Percentiles rank a stretch among this genome's conserved stretches.
Conservation (phyloP, 2,113 vertebrate genomes). For the Heterochromis multidens region DNA sequence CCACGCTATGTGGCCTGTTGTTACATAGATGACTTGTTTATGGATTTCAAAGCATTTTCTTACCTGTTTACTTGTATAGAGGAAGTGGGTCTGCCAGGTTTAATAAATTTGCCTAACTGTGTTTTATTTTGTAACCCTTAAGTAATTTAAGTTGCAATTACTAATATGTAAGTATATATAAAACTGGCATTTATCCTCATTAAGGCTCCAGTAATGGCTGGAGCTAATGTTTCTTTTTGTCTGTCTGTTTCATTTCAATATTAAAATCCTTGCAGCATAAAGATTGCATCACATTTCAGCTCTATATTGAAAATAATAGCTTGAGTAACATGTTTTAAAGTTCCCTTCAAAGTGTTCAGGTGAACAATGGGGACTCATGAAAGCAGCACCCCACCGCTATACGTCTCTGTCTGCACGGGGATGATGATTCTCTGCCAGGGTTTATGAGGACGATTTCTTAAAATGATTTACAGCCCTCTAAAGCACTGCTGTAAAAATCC, state of each 20-base stretch:
- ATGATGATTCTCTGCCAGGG: constrained; percentile 32
- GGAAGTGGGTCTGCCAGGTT: neutral
- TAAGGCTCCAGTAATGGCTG: neutral
- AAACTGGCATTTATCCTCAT: neutral
- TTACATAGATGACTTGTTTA: neutral
- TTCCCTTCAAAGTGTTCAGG: constrained; percentile 9
- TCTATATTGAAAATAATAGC: neutral
- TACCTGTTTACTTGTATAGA: neutral
- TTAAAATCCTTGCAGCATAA: neutral
- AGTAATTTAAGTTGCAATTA: neutral
- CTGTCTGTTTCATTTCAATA: neutral
- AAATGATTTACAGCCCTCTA: constrained; percentile 57
- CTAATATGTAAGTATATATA: neutral
- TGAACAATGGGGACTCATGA: constrained; percentile 24
- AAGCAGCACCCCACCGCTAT: neutral
- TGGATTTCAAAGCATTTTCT: neutral
- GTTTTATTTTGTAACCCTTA: neutral
- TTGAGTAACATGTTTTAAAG: constrained; percentile 21
- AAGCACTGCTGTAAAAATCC: constrained; percentile 49
- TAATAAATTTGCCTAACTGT: neutral
- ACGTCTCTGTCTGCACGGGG: constrained; percentile 49
- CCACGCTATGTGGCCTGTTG: neutral
- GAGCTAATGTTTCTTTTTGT: neutral
- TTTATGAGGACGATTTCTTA: constrained; percentile 43
- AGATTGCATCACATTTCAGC: neutral